Percentiles rank a stretch among this genome's conserved stretches.
Evolutionary conservation across 2,888 invertebrate genomes (phyloP).

Genomic region (Stegana nigrithorax): DNA sequence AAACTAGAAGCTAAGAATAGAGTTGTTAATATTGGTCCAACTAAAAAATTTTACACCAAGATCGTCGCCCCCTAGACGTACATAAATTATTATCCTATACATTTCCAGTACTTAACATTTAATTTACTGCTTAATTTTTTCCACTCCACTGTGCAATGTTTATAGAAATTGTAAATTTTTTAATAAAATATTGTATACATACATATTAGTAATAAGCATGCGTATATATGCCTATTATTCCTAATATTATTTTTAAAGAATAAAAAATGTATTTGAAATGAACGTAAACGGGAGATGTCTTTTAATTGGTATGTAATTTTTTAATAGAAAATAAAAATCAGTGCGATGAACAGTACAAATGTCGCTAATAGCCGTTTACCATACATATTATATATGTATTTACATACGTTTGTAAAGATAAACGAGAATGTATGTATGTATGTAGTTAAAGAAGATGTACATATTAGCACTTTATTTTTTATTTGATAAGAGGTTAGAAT

Average conservation of each 20-base stretch:
- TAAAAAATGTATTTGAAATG: no score
- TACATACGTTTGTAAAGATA: no score
- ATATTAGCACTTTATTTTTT: no score
- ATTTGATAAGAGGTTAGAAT: no score
- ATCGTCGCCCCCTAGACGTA: not conserved
- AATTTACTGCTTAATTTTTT: not conserved
- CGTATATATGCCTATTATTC: not conserved
- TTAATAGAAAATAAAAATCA: no score
- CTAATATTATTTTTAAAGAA: constrained; percentile 1
- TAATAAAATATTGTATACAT: not conserved
- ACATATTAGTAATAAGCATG: not conserved
- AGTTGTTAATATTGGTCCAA: not conserved
- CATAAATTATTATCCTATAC: not conserved
- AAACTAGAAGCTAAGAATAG: not conserved
- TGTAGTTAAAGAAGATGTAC: no score
- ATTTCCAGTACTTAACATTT: constrained; percentile 17
- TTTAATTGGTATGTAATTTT: no score
- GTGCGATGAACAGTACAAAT: no score
- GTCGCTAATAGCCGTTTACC: no score
- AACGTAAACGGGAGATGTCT: no score
- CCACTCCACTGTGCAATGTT: constrained; percentile 2
- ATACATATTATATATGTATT: no score
- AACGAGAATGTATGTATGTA: no score
- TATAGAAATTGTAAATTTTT: not conserved
- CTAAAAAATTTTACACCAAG: not conserved